phyloP scores from a whole-genome alignment of 23 tunicate genomes.

The Styela clava region DNA sequence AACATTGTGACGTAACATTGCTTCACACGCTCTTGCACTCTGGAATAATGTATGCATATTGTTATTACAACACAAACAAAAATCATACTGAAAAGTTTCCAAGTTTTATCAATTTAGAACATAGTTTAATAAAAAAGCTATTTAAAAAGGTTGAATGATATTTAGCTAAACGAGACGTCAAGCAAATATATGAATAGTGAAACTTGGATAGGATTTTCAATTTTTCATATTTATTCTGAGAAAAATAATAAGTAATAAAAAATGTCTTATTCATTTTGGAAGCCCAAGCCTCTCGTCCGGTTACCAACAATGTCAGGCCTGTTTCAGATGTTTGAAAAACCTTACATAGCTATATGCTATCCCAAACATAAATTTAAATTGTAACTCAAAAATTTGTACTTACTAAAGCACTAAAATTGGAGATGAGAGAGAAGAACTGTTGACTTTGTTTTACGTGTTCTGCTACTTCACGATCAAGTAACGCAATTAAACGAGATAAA shows the following conservation, averaged over 20 bases:
- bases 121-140: neutral
- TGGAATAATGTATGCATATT: slow-evolving; percentile 21
- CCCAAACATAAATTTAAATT: neutral
- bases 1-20: slow-evolving; percentile 47
- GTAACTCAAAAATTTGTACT: neutral
- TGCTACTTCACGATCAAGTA: slow-evolving; percentile 70
- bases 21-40: slow-evolving; percentile 46
- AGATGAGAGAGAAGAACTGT: slow-evolving; percentile 50
- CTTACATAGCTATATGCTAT: no score
- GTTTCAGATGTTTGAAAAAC: no score
- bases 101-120: neutral
- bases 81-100: neutral
- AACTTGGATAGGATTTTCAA: no score
- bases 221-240: no score
- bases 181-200: no score
- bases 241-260: no score
- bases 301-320: no score
- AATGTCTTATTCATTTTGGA: no score
- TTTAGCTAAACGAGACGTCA: no score
- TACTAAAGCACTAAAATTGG: slow-evolving; percentile 57
- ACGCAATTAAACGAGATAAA: slow-evolving; percentile 37
- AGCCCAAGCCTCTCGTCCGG: no score
- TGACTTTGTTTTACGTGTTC: slow-evolving; percentile 63
- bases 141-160: neutral
- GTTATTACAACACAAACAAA: no score